These are phyloP conservation scores for Listronotus oregonensis DNA, from an alignment of 1,140 invertebrate species.

Conservation along the genomic window DNA sequence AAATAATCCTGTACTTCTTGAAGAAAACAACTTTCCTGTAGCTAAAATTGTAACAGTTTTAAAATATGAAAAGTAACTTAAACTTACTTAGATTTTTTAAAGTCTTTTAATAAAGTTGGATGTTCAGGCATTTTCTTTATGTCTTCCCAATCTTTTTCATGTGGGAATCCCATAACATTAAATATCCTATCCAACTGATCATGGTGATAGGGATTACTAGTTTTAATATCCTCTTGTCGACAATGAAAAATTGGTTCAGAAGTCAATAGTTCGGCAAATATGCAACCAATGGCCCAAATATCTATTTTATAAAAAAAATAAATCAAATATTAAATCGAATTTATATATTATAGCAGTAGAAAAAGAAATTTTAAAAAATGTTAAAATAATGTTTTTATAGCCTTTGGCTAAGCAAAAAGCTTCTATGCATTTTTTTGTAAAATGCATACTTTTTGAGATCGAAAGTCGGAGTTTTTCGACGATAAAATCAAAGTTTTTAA, in stretches of 20 bases:
- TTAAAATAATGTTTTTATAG: too few species aligned
- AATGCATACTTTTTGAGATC: too few species aligned
- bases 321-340: not conserved
- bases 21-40: too few species aligned
- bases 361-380: too few species aligned
- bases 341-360: too few species aligned
- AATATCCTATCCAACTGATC: conserved; percentile 99
- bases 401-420: too few species aligned
- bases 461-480: too few species aligned
- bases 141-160: conserved; percentile 99
- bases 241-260: conserved; percentile 99
- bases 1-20: too few species aligned
- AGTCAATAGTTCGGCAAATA: conserved; percentile 95
- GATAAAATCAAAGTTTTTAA: too few species aligned
- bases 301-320: conserved; percentile 65
- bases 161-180: conserved; percentile 99
- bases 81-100: conserved; percentile 90
- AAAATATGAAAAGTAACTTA: not conserved
- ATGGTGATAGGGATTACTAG: conserved; percentile 99
- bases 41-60: too few species aligned
- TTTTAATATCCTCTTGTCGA: conserved; percentile 99
- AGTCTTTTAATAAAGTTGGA: conserved; percentile 93
- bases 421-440: too few species aligned
- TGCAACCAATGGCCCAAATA: conserved; percentile 99
- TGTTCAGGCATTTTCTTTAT: conserved; percentile 99